phyloP scores from a whole-genome alignment of 2,888 invertebrate species.

The Hecatera dysodea region DNA sequence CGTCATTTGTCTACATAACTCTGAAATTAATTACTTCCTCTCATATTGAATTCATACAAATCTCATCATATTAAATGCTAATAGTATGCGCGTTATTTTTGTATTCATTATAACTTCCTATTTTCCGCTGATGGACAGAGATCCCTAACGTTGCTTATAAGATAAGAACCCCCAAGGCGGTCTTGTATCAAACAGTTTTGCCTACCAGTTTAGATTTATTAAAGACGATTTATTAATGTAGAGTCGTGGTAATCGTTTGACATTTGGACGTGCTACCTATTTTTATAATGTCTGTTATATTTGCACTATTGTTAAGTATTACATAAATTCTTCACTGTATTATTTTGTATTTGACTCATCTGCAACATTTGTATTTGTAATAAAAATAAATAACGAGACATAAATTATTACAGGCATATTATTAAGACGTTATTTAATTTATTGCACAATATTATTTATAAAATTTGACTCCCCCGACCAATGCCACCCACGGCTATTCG shows the following conservation, averaged over 20 bases:
- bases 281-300: neutral
- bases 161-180: constrained; percentile 58
- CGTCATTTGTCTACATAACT: constrained; percentile 52
- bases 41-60: constrained; percentile 61
- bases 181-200: constrained; percentile 11
- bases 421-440: neutral
- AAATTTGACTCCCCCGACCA: constrained; percentile 13
- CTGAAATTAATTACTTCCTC: constrained; percentile 64
- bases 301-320: constrained; percentile 6
- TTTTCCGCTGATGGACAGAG: constrained; percentile 49
- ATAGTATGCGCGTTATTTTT: constrained; percentile 58
- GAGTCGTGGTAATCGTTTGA: neutral
- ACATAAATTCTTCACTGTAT: neutral
- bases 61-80: constrained; percentile 56
- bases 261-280: neutral
- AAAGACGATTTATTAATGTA: constrained; percentile 2
- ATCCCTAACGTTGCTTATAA: constrained; percentile 32
- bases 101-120: constrained; percentile 62
- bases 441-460: constrained; percentile 19
- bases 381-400: neutral
- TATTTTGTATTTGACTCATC: neutral
- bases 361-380: neutral
- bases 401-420: neutral
- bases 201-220: constrained; percentile 18
- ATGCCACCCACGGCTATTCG: constrained; percentile 22